Conservation (phyloP, 2,113 vertebrate genomes). For the Mastomys natalensis region DNA sequence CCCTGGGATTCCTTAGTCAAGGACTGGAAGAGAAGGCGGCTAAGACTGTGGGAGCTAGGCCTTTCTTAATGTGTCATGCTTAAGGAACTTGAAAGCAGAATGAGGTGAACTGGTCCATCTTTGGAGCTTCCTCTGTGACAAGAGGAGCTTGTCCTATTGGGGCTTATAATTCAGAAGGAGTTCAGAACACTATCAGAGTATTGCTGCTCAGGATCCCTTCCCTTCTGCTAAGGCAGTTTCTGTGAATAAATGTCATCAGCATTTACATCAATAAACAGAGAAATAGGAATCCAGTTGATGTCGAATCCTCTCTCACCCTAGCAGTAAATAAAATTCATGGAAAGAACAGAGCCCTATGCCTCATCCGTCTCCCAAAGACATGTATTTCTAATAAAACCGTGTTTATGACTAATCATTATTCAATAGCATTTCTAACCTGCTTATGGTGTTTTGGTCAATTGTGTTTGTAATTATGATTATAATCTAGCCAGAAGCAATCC, state of each 20-base stretch:
- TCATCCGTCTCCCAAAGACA: neutral
- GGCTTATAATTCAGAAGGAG: neutral
- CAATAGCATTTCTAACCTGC: slow-evolving; percentile 39
- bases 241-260: slow-evolving; percentile 20
- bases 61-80: neutral
- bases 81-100: neutral
- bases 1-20: neutral
- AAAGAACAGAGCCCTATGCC: neutral
- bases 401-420: slow-evolving; percentile 53
- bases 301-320: neutral
- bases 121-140: neutral
- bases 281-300: neutral
- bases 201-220: slow-evolving; percentile 26
- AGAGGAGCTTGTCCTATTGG: neutral
- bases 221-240: slow-evolving; percentile 30
- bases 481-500: slow-evolving; percentile 49
- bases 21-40: neutral
- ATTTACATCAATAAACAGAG: slow-evolving; percentile 30
- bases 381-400: slow-evolving; percentile 48
- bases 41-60: neutral
- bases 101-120: neutral
- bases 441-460: slow-evolving; percentile 62
- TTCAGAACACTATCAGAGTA: neutral
- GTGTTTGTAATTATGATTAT: slow-evolving; percentile 21
- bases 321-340: neutral